Evolutionary conservation across 2,888 invertebrate species (phyloP).

Genomic region (Acrocera orbiculus): DNA sequence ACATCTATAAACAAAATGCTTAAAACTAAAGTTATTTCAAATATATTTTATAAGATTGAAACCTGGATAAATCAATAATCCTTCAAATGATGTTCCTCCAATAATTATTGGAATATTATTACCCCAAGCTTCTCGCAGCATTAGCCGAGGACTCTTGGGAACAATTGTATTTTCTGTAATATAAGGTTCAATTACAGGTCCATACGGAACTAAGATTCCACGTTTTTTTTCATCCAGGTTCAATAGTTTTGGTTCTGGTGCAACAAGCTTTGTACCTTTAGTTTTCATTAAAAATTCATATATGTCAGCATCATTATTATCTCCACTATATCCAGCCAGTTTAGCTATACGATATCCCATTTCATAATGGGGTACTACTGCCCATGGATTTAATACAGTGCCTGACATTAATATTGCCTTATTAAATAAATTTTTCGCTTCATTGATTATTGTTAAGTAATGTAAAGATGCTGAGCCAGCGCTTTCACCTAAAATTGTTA

Average conservation of each 20-base stretch:
- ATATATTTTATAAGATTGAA: constrained; percentile 8
- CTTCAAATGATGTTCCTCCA: constrained; percentile 27
- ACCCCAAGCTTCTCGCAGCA: constrained; percentile 23
- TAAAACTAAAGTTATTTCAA: not conserved
- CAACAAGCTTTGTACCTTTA: constrained; percentile 21
- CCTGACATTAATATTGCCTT: constrained; percentile 28
- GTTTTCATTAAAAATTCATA: constrained; percentile 25
- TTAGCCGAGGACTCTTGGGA: constrained; percentile 15
- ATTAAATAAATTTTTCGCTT: constrained; percentile 29
- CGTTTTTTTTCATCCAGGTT: constrained; percentile 22
- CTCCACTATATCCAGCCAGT: constrained; percentile 24
- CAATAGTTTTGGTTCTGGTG: constrained; percentile 18
- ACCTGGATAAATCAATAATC: constrained; percentile 25
- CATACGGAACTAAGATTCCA: constrained; percentile 22
- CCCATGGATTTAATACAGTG: constrained; percentile 23
- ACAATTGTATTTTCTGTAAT: constrained; percentile 22
- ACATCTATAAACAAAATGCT: not conserved
- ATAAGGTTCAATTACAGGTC: constrained; percentile 27
- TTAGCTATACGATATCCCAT: constrained; percentile 25
- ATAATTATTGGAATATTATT: constrained; percentile 24
- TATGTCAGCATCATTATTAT: constrained; percentile 23
- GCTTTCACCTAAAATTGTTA: constrained; percentile 36
- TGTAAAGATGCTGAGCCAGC: constrained; percentile 35
- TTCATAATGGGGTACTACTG: constrained; percentile 19
- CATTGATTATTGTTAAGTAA: constrained; percentile 33